Base-by-base conservation (phyloP, 2,113 vertebrate genomes). In the Pelecanoides urinatrix region DNA sequence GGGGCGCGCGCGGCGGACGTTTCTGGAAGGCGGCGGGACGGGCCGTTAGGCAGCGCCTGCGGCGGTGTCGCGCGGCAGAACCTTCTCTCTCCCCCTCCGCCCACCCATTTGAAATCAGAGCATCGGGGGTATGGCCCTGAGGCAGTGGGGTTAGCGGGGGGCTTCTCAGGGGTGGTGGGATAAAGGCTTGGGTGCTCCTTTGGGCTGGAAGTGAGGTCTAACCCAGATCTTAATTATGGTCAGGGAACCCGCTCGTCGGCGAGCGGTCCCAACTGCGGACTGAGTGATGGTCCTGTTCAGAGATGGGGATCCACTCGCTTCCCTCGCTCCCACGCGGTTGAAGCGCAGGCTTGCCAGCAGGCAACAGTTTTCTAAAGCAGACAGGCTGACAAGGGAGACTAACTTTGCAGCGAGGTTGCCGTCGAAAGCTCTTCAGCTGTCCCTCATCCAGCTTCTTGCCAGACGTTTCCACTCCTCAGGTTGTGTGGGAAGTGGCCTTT, bases 301-400 rank as follows among this genome's bases (percentile, higher is more conserved):
- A 20, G 13, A 9, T 19, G 16, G 30, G 7, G 13, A 78, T 32
- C 8, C 45, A 23, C 44, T 68, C 1, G 1, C 23, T 71, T 62
- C n/a, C 42, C 36, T 82, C 4, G 8, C 10, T 16, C 56, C 8
- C 6, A 4, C n/a, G 32, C 0, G 0, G 18, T 75, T 30, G 26
- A 20, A 50, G 52, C 6, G 3, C 30, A 17, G 58, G n/a, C 50
- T 70, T 66, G 26, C n/a, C 30, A 30, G 26, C 2, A 29, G 25
- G 12, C 18, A 74, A 16, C 32, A 17, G 0, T 62, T 74, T 70
- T 49, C 70, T 16, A 5, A 30, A 38, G n/a, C 63, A n/a, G 7
- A 16, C 2, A 2, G 1, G 2, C 36, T 80, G 40, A 45, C 18
- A 10, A 22, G 23, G 23, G 21, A 65, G 61, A 36, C 42, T 3